Evolutionary conservation across 2,113 vertebrate genomes (phyloP).

Genomic region (Pica pica): DNA sequence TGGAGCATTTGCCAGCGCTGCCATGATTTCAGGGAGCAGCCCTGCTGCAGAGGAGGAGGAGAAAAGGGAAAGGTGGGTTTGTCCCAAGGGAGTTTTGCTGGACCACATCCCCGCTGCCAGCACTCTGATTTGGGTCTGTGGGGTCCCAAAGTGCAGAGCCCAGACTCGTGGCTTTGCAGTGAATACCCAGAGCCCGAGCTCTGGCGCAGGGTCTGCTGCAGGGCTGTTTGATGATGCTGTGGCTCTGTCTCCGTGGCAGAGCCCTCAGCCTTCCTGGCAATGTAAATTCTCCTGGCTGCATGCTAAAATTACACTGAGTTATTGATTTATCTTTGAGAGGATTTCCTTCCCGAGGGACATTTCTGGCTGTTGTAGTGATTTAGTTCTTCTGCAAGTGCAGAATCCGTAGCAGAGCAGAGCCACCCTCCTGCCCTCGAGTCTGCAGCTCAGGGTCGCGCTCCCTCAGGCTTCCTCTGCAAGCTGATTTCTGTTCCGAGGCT

Average conservation of each 20-base stretch:
- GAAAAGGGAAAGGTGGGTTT: neutral
- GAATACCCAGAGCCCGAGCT: neutral
- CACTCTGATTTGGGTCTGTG: accelerated
- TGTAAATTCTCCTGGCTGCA: constrained; percentile 42
- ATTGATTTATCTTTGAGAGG: constrained; percentile 73
- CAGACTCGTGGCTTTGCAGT: neutral
- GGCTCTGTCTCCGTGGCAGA: neutral
- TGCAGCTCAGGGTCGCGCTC: neutral
- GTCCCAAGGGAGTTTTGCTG: neutral
- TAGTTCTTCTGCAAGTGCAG: neutral
- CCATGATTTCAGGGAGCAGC: neutral
- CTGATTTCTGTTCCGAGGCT: neutral
- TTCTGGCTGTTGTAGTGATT: constrained; percentile 37
- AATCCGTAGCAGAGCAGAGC: neutral
- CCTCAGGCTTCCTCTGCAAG: neutral
- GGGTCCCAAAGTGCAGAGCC: neutral
- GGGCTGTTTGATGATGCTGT: constrained; percentile 28
- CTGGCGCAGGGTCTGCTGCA: neutral
- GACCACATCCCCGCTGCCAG: neutral
- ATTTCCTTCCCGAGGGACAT: constrained; percentile 57
- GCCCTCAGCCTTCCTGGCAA: constrained; percentile 64
- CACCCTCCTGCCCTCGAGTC: neutral
- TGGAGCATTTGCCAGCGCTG: neutral
- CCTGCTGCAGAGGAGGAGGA: neutral
- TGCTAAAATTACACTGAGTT: constrained; percentile 63